A percentile compares a stretch with the other conserved stretches of the same genome.
Evolutionary conservation across 2,113 vertebrate genomes (phyloP).

Genomic region (Galemys pyrenaicus): DNA sequence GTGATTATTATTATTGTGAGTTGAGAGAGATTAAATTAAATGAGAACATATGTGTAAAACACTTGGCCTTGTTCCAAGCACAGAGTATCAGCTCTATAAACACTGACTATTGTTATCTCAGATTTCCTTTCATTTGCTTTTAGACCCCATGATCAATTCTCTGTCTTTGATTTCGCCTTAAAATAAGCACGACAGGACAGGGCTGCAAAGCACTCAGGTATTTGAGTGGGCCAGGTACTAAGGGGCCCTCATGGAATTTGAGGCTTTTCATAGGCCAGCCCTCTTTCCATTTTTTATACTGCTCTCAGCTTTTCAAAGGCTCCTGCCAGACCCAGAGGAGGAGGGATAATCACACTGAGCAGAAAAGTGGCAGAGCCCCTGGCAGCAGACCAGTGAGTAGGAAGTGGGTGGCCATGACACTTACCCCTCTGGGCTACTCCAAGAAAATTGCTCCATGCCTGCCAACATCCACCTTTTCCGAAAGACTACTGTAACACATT

Average conservation of each 20-base stretch:
- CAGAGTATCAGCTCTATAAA: not conserved
- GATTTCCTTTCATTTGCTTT: not conserved
- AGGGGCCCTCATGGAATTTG: not conserved
- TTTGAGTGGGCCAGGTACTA: not conserved
- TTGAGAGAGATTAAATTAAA: not conserved
- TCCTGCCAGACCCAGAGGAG: not conserved
- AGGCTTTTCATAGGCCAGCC: not conserved
- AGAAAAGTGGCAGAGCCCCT: not conserved
- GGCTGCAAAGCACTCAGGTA: not conserved
- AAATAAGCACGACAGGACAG: not conserved
- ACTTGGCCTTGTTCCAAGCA: not conserved
- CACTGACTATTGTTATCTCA: not conserved
- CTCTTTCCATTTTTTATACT: not conserved
- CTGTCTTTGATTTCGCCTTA: not conserved
- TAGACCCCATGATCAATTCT: not conserved
- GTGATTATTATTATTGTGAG: too few relatives aligned
- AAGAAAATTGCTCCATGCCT: not conserved
- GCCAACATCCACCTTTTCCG: not conserved
- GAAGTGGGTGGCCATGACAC: not conserved
- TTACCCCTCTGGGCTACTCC: not conserved
- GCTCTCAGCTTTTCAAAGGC: not conserved
- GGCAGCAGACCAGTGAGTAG: not conserved
- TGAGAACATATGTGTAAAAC: not conserved
- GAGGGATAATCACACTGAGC: not conserved
- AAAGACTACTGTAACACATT: not conserved